A percentile compares a stretch with the other conserved stretches of the same genome.
Evolutionary conservation across 2,888 invertebrate species (phyloP).

Genomic region (Rotaria socialis): DNA sequence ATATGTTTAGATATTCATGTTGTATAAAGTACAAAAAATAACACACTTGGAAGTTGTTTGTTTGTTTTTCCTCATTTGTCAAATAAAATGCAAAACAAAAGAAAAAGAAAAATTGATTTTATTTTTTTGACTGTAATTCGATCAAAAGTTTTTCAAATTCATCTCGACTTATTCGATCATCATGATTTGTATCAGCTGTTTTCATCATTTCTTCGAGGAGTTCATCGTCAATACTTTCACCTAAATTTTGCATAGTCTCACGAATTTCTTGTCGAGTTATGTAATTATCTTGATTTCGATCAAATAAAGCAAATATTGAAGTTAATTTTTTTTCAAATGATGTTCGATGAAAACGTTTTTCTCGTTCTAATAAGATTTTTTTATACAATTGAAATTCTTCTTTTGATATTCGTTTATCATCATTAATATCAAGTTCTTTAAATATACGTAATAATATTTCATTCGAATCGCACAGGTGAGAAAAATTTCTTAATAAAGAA

Average conservation of each 20-base stretch:
- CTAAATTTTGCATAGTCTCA: conserved; percentile 23
- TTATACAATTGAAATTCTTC: not conserved
- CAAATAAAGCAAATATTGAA: not conserved
- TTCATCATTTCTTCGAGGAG: not conserved
- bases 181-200: conserved; percentile 8
- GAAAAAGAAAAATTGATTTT: not conserved
- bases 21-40: not conserved
- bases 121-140: not conserved
- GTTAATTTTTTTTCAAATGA: conserved; percentile 7
- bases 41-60: not conserved
- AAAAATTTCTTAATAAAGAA: not conserved
- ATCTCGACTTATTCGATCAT: conserved; percentile 26
- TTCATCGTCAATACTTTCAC: not conserved
- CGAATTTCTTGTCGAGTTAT: not conserved
- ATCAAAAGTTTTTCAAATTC: conserved; percentile 1
- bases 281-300: conserved; percentile 19
- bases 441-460: not conserved
- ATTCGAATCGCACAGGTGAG: not conserved
- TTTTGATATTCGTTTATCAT: not conserved
- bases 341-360: not conserved
- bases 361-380: not conserved
- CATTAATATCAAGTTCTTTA: not conserved
- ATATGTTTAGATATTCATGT: not conserved
- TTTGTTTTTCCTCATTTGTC: not conserved
- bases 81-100: not conserved